Percentiles rank a stretch among this genome's conserved stretches.
phyloP scores from a whole-genome alignment of 1,140 invertebrate genomes.

The Cylas formicarius region DNA sequence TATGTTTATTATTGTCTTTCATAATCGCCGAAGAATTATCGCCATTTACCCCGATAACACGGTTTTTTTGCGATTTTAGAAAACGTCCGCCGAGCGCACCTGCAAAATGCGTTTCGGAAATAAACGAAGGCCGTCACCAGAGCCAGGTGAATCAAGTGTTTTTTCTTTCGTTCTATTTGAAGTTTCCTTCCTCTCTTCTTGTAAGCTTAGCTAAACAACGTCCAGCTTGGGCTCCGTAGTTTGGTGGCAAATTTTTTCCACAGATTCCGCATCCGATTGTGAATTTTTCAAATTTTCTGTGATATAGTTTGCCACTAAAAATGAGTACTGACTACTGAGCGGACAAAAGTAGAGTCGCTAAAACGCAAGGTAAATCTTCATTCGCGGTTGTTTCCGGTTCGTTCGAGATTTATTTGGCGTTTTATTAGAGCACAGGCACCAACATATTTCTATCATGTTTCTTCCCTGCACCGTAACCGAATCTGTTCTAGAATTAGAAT shows the following conservation, averaged over 20 bases:
- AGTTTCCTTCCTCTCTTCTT: slow-evolving; percentile 22
- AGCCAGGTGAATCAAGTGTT: slow-evolving; percentile 34
- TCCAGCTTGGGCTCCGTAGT: too few species aligned
- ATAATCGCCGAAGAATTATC: too few species aligned
- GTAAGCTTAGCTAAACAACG: slow-evolving; percentile 20
- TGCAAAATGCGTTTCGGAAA: slow-evolving; percentile 32
- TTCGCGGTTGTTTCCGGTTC: not conserved
- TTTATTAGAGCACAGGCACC: slow-evolving; percentile 39
- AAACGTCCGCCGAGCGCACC: slow-evolving; percentile 32
- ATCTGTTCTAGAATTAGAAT: too few species aligned
- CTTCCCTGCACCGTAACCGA: slow-evolving; percentile 33
- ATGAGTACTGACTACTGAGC: too few species aligned
- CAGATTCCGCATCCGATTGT: too few species aligned
- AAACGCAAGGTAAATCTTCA: slow-evolving; percentile 14
- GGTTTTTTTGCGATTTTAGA: slow-evolving; percentile 33
- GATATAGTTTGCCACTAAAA: too few species aligned
- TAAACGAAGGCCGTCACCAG: slow-evolving; percentile 35
- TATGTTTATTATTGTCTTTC: too few species aligned
- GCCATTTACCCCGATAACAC: too few species aligned
- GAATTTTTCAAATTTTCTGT: too few species aligned
- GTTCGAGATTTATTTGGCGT: slow-evolving; percentile 32
- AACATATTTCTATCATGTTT: slow-evolving; percentile 40
- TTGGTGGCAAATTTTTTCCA: too few species aligned
- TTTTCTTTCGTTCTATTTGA: slow-evolving; percentile 19
- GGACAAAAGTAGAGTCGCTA: too few species aligned